A percentile compares a stretch with the other conserved stretches of the same genome.
These are phyloP conservation scores for Oncopeltus fasciatus DNA, from an alignment of 1,140 invertebrate species.

Conservation along the genomic window DNA sequence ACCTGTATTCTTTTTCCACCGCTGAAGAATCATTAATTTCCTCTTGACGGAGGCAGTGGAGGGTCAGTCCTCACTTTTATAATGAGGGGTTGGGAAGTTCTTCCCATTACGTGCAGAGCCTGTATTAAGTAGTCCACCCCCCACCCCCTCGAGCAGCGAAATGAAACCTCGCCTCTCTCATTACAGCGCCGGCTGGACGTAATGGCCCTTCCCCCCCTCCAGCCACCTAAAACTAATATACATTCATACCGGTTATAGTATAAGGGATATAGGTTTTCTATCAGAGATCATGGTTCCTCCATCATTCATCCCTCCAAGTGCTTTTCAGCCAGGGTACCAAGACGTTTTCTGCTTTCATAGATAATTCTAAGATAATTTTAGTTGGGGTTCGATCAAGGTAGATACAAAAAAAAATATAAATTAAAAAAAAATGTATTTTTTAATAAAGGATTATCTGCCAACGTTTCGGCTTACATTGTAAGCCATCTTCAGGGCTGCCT, in stretches of 20 bases:
- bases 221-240: constrained; percentile 11
- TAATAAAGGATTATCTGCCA: no score
- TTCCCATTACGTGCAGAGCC: constrained; percentile 10
- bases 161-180: constrained; percentile 16
- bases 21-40: no score
- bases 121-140: constrained; percentile 13
- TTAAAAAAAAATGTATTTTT: no score
- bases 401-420: no score
- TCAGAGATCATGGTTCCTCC: not conserved
- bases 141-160: not conserved
- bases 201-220: constrained; percentile 8
- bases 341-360: not conserved
- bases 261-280: not conserved
- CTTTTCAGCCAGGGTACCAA: no score
- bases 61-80: not conserved
- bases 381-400: no score
- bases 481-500: no score
- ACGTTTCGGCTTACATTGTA: no score
- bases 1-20: no score
- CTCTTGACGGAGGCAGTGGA: no score
- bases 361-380: no score
- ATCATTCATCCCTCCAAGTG: no score
- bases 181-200: constrained; percentile 16
- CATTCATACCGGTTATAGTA: not conserved
- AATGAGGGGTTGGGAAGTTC: not conserved